These are phyloP conservation scores for Anastrepha ludens DNA, from an alignment of 1,140 invertebrate genomes.

Conservation along the genomic window DNA sequence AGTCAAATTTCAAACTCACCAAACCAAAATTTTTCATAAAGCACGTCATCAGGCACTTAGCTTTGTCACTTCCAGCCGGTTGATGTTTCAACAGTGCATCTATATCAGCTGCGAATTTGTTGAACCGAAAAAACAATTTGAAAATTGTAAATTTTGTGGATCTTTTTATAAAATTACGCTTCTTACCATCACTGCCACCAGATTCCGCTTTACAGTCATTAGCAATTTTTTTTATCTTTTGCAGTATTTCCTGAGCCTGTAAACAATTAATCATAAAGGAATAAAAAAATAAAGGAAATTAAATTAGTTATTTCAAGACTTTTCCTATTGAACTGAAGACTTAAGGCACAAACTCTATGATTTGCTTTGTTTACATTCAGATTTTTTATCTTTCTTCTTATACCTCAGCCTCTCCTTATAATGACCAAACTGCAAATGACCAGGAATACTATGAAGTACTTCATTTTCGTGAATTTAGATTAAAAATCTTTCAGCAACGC, in stretches of 20 bases:
- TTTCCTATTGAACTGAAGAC: neutral
- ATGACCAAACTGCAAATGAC: neutral
- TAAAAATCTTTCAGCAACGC: neutral
- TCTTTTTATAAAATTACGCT: neutral
- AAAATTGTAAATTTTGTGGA: neutral
- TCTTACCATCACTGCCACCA: conserved; percentile 30
- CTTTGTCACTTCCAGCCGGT: conserved; percentile 23
- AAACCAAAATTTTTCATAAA: neutral
- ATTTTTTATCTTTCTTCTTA: neutral
- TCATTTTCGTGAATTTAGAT: neutral
- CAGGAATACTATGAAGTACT: neutral
- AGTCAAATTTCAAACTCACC: neutral
- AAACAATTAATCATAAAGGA: neutral
- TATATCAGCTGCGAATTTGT: neutral
- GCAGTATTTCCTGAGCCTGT: neutral
- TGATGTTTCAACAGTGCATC: conserved; percentile 10
- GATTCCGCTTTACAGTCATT: neutral
- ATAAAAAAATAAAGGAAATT: neutral
- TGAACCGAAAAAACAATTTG: neutral
- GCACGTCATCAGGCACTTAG: conserved; percentile 9
- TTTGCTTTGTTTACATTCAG: neutral
- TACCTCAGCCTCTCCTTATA: neutral
- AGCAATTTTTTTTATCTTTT: neutral
- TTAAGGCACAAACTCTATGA: neutral
- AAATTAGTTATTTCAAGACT: neutral